A percentile compares a stretch with the other conserved stretches of the same genome.
Evolutionary conservation across 2,113 vertebrate genomes (phyloP).

Genomic region (Saguinus imperator): DNA sequence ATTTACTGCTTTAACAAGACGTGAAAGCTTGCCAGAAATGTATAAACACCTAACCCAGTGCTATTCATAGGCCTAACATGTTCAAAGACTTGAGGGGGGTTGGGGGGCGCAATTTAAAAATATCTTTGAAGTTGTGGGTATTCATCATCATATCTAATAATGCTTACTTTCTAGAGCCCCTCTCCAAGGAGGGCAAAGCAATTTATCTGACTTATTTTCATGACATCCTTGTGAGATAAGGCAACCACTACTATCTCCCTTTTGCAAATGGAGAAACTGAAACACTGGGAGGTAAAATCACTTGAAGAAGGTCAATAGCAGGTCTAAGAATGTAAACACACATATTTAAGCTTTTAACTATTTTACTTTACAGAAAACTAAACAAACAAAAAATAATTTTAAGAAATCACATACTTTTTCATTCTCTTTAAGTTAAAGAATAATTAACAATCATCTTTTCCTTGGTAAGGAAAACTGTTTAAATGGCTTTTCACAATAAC

Average conservation of each 20-base stretch:
- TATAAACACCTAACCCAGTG: slow-evolving; percentile 61
- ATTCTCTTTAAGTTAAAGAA: slow-evolving; percentile 30
- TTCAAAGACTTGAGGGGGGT: slow-evolving; percentile 65
- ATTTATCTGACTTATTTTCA: slow-evolving; percentile 71
- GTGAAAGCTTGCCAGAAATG: slow-evolving; percentile 66
- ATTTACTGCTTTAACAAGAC: slow-evolving; percentile 76
- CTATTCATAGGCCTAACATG: slow-evolving; percentile 57
- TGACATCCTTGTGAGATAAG: slow-evolving; percentile 66
- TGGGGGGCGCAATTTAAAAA: slow-evolving; percentile 53
- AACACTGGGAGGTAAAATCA: slow-evolving; percentile 65
- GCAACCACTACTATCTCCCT: slow-evolving; percentile 61
- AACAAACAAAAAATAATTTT: slow-evolving; percentile 16
- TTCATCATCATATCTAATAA: slow-evolving; percentile 68
- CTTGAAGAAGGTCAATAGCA: slow-evolving; percentile 48
- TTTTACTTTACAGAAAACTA: slow-evolving; percentile 54
- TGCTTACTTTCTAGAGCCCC: slow-evolving; percentile 44
- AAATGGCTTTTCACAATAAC: slow-evolving; percentile 28
- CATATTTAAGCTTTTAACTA: slow-evolving; percentile 30
- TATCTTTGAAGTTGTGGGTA: slow-evolving; percentile 69
- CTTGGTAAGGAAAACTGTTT: not conserved
- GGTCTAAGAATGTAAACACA: slow-evolving; percentile 37
- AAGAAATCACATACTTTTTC: not conserved
- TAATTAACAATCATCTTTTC: slow-evolving; percentile 2
- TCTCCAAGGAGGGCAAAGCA: slow-evolving; percentile 55
- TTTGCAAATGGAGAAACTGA: slow-evolving; percentile 58